Conservation (phyloP, 2,888 invertebrate genomes). For the Trichacis sp. region DNA sequence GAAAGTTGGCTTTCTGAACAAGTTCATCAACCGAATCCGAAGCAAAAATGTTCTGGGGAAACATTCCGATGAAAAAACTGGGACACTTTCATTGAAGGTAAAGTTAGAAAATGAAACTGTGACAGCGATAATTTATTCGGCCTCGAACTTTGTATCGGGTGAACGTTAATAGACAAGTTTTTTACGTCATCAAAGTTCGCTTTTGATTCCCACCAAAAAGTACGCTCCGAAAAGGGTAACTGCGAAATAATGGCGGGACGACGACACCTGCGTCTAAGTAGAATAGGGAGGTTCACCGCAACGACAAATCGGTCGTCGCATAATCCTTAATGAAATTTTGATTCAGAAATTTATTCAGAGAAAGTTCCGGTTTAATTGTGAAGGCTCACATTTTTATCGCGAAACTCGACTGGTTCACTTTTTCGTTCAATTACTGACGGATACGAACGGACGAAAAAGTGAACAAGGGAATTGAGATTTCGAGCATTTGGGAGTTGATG, state of each 20-base stretch:
- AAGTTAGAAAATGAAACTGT: not conserved
- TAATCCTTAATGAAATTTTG: slow-evolving; percentile 28
- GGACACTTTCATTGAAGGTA: not conserved
- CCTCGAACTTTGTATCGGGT: slow-evolving; percentile 9
- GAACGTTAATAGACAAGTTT: slow-evolving; percentile 11
- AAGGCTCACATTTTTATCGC: not conserved
- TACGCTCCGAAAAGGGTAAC: slow-evolving; percentile 16
- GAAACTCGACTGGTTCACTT: not conserved
- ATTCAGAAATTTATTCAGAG: slow-evolving; percentile 27
- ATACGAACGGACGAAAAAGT: too few species aligned
- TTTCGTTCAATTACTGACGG: too few species aligned
- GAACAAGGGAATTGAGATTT: too few species aligned
- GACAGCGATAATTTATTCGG: not conserved
- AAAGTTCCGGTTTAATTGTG: slow-evolving; percentile 7
- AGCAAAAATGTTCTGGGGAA: not conserved
- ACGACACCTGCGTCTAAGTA: slow-evolving; percentile 15
- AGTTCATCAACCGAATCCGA: not conserved
- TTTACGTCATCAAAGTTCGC: slow-evolving; percentile 16
- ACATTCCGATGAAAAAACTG: not conserved
- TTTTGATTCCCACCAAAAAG: slow-evolving; percentile 18
- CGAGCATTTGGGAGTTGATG: too few species aligned
- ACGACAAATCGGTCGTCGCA: slow-evolving; percentile 5
- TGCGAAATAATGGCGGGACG: slow-evolving; percentile 15
- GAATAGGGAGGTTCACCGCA: slow-evolving; percentile 7
- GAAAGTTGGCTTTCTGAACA: too few species aligned